phyloP scores from a whole-genome alignment of 1,140 invertebrate genomes.

The Marisa cornuarietis region DNA sequence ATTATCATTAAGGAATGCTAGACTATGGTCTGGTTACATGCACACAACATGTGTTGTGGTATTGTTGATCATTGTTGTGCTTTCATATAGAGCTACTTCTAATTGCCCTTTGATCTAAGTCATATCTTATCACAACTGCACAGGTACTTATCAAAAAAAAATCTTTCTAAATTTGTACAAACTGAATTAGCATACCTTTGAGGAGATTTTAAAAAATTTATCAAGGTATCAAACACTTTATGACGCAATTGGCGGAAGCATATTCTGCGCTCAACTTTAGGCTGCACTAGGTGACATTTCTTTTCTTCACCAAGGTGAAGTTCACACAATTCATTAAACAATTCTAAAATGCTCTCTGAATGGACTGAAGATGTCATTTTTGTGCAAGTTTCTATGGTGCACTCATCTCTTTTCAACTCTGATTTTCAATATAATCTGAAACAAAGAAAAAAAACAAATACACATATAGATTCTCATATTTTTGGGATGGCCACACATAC shows the following conservation, averaged over 20 bases:
- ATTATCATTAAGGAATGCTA: too few relatives aligned
- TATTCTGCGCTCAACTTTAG: conserved; percentile 22
- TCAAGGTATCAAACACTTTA: conserved; percentile 34
- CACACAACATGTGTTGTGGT: too few relatives aligned
- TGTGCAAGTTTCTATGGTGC: background rate
- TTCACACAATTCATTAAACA: conserved; percentile 34
- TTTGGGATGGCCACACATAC: background rate
- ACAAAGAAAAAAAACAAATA: background rate
- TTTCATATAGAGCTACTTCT: too few relatives aligned
- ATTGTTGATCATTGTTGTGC: too few relatives aligned
- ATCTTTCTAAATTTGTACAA: too few relatives aligned
- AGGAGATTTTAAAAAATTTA: conserved; percentile 32
- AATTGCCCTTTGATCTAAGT: too few relatives aligned
- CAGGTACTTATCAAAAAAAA: too few relatives aligned
- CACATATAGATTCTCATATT: background rate
- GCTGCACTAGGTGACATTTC: conserved; percentile 35
- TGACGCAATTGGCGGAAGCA: conserved; percentile 22
- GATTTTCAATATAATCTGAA: background rate
- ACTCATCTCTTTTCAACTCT: background rate
- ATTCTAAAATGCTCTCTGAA: conserved; percentile 25
- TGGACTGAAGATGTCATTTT: conserved; percentile 4
- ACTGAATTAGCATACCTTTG: conserved; percentile 26
- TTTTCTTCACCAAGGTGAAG: conserved; percentile 23
- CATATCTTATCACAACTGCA: too few relatives aligned
- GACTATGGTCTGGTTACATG: too few relatives aligned